phyloP scores from a whole-genome alignment of 2,797 vertebrate species.

The Cetoscarus ocellatus region DNA sequence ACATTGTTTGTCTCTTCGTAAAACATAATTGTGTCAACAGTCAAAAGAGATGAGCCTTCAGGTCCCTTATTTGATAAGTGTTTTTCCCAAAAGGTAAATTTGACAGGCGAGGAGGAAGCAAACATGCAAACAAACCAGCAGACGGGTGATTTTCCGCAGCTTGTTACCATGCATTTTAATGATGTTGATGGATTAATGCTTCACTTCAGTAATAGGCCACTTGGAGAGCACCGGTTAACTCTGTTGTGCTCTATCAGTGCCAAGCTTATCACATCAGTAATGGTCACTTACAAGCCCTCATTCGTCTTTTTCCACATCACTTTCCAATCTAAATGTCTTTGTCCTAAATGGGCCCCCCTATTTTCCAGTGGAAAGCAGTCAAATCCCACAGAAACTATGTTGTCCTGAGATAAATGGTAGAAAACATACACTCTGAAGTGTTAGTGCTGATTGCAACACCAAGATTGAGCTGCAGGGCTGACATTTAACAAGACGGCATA shows the following conservation, averaged over 20 bases:
- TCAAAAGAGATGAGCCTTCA: conserved; percentile 54
- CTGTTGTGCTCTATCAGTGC: conserved; percentile 56
- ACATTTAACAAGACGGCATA: conserved; percentile 36
- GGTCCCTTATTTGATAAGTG: conserved; percentile 65
- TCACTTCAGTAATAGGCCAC: conserved; percentile 63
- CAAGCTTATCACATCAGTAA: conserved; percentile 70
- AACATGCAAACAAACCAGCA: conserved; percentile 64
- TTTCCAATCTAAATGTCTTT: conserved; percentile 61
- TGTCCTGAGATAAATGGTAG: conserved; percentile 56
- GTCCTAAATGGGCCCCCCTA: conserved; percentile 29
- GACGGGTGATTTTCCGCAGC: conserved; percentile 67
- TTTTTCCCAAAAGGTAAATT: conserved; percentile 72
- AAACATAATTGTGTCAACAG: conserved; percentile 75
- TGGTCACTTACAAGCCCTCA: conserved; percentile 50
- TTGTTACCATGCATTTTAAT: conserved; percentile 76
- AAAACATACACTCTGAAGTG: conserved; percentile 50
- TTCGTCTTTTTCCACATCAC: conserved; percentile 59
- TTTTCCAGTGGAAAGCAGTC: conserved; percentile 57
- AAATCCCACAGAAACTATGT: conserved; percentile 48
- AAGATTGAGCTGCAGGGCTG: conserved; percentile 51
- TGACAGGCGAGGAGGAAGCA: conserved; percentile 48
- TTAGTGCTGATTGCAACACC: conserved; percentile 57
- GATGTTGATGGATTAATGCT: conserved; percentile 72
- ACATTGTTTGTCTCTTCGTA: conserved; percentile 70
- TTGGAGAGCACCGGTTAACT: conserved; percentile 59